Base-by-base conservation (phyloP, 2,888 invertebrate species). In the Chrysodeixis includens region DNA sequence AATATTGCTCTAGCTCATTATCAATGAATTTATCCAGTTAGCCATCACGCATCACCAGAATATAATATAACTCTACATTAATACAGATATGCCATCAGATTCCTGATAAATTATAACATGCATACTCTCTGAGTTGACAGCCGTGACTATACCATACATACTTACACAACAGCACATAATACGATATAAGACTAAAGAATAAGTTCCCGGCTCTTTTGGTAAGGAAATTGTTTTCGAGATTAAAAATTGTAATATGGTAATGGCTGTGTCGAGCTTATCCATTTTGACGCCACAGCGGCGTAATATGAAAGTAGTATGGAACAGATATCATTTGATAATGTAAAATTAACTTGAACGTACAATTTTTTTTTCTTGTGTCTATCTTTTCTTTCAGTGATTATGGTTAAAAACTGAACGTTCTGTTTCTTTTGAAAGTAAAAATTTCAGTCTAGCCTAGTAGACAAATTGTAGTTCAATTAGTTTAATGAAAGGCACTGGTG, bases 141-240 rank as follows among this genome's bases (percentile, higher is more conserved):
- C 1, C n/a, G 40, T n/a, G 40, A 40, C n/a, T n/a, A 40, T 40
- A n/a, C n/a, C 2, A 40, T 6, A 4, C 12, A 35, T 35, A 35
- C 1, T 12, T 40, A 40, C n/a, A 1, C 12, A 35, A 30, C 12
- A 14, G 40, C n/a, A 40, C 6, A 6, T 6, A 40, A 40, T n/a
- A 40, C 6, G 40, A 4, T 40, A n/a, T 40, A 40, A 40, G 40
- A 0, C 14, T 40, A n/a, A 40, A n/a, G 26, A 26, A 26, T 26
- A n/a, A n/a, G 40, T 14, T 40, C n/a, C 14, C 35, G 35, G 40
- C 40, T 40, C 12, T 40, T 40, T 40, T 40, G 40, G 40, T 40
- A 40, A 40, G n/a, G 40, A 40, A 40, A 40, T 40, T 40, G 40
- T 40, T 40, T 40, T 40, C n/a, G n/a, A 40, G 40, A 40, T 40